Evolutionary conservation across 2,797 vertebrate genomes (phyloP), one percentile per base, ranked within the genome.

Genomic region (Nyctalus aviator): DNA sequence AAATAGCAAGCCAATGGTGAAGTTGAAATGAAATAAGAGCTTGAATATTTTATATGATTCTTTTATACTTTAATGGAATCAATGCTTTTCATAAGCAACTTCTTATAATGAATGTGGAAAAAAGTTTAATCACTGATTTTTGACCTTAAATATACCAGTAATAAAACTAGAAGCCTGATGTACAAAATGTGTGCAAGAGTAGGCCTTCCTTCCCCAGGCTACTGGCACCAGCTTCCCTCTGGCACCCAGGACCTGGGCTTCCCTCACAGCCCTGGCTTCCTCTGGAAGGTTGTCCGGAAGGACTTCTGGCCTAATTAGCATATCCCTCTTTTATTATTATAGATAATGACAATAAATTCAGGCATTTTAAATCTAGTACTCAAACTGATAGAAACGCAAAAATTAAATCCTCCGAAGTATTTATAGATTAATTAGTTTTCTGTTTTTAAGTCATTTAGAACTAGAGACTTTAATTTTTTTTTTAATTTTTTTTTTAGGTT

Each of bases 1-100:
- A 88, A 97, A 94, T 15, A 84, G 59, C 50, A 96, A 93, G 96
- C 62, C 69, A 88, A 37, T 53, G 72, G 59, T 91, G 46, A 94
- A 66, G 48, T 4, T 78, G 85, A 94, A 85, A 66, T 55, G 53
- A 79, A 55, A 84, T 78, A 86, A 87, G 46, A 72, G 73, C 10
- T 88, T 85, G 8, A 12, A 50, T 88, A 90, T 79, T 87, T 91
- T 62, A 68, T 64, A 14, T 68, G 48, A 87, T 85, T 82, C 15
- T 88, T 88, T 6, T 71, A 3, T 27, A 78, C 64, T 92, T 90
- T 84, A 48, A 79, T 13, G 71, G 66, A 25, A 5, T 75, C 12
- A 59, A 35, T 90, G 35, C 35, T 82, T 95, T 88, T 88, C 84
- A 81, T 6, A 86, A 30, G 30, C 71, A 93, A 81, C 15, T 69